Conservation (phyloP, 92 coral and sea anemone genomes). For the Heteractis magnifica region DNA sequence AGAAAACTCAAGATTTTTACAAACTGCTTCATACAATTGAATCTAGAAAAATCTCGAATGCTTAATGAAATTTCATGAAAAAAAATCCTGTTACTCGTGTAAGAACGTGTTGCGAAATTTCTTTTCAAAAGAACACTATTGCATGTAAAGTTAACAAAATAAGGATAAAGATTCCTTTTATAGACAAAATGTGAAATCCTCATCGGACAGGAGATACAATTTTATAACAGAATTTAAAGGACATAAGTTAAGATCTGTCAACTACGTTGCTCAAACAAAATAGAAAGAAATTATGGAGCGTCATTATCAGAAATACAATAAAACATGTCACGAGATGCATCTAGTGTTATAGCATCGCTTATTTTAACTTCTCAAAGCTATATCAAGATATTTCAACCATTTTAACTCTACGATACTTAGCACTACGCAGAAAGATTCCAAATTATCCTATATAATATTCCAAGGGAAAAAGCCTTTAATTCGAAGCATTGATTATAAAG, state of each 20-base stretch:
- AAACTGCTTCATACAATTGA: neutral
- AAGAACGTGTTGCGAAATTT: neutral
- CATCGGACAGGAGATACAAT: neutral
- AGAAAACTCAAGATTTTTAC: too few species aligned
- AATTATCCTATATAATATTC: too few species aligned
- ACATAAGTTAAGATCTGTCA: neutral
- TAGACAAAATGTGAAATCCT: neutral
- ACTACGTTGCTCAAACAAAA: neutral
- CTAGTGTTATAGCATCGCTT: neutral
- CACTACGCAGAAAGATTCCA: too few species aligned
- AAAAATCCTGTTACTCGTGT: neutral
- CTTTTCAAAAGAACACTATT: neutral
- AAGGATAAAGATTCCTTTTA: neutral
- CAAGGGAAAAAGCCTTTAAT: neutral
- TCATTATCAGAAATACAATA: neutral
- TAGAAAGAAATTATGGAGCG: neutral
- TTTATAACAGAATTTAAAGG: neutral
- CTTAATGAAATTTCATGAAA: neutral
- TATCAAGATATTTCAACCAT: neutral
- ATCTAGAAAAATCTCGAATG: neutral
- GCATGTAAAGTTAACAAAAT: too few species aligned
- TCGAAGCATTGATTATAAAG: neutral
- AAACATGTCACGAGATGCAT: neutral
- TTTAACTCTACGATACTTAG: neutral
- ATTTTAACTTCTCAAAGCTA: neutral